Evolutionary conservation across 2,888 invertebrate species (phyloP), one percentile per base, ranked within the genome.

Genomic region (Marasmarcha lunaedactyla): DNA sequence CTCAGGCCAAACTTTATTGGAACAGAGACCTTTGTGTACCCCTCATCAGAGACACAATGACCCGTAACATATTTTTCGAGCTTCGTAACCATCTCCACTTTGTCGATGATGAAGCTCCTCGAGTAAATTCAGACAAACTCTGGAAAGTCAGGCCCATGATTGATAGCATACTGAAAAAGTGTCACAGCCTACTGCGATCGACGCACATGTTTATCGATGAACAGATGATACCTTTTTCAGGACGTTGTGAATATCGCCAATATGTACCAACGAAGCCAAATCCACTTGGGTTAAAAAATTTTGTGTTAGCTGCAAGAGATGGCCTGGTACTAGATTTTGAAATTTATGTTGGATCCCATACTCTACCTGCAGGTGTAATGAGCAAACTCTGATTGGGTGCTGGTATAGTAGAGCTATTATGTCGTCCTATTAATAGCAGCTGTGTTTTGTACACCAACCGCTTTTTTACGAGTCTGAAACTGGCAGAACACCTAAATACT

Each of bases 251-350:
- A 33, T 46, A 42, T 47, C 47, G 45, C 1, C 47, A 45, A 37
- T 40, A 42, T 27, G 46, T 55, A 14, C 45, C 39, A 34, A 27
- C 40, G 10, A 59, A 56, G 42, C 55, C 59, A 20, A 52, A 55
- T 38, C 54, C 54, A 30, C 46, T 54, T 15, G 55, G 57, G 11
- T 40, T 62, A 11, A 60, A 59, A 46, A 59, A 54, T 44, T 57
- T 60, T 49, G 56, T 63, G 11, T 11, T 45, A 9, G 42, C 49
- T 20, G 41, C 48, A 4, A 15, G 40, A 39, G 47, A 49, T 35
- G 51, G 51, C 4, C 42, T 51, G 27, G 48, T 50, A 38, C 25
- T 53, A 4, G 50, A 51, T 42, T 53, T 53, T 38, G 46, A 49
- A 25, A 47, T 50, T 10, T 52, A 50, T 49, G 49, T 42, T 12